Conservation (phyloP, 1,140 invertebrate species). For the Heliconius hermathena region DNA sequence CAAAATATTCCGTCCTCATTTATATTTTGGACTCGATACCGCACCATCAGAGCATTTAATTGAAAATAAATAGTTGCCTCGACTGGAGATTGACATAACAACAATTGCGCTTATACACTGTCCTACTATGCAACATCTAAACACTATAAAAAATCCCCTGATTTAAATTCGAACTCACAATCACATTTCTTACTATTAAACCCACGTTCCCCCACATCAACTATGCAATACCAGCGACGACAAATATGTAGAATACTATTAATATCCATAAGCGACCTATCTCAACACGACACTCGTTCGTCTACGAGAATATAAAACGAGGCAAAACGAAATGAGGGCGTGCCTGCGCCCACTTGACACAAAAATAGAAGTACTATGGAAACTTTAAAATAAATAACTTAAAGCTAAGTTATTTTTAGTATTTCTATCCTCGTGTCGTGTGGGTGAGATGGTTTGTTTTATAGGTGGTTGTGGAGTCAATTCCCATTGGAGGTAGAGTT, state of each 20-base stretch:
- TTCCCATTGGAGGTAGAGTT: too few relatives aligned
- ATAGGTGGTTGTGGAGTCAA: too few relatives aligned
- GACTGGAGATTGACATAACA: too few relatives aligned
- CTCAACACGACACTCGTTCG: background rate
- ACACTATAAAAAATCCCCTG: background rate
- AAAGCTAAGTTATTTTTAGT: background rate
- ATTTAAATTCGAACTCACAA: background rate
- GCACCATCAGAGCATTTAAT: too few relatives aligned
- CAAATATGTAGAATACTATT: background rate
- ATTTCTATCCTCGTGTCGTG: background rate
- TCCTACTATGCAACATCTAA: too few relatives aligned
- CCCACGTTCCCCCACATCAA: background rate
- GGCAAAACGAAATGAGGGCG: background rate
- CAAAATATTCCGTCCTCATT: too few relatives aligned
- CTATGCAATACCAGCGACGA: background rate
- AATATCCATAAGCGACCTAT: constrained; percentile 5
- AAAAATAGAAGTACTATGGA: background rate
- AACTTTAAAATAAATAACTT: background rate
- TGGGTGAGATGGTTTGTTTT: background rate
- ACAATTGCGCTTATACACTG: too few relatives aligned
- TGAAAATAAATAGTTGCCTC: too few relatives aligned
- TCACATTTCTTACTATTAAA: too few relatives aligned
- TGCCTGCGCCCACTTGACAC: background rate
- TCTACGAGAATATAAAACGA: constrained; percentile 3
- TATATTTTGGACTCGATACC: too few relatives aligned